Evolutionary conservation across 1,140 invertebrate genomes (phyloP).

Genomic region (Leptestheria dahalacensis): DNA sequence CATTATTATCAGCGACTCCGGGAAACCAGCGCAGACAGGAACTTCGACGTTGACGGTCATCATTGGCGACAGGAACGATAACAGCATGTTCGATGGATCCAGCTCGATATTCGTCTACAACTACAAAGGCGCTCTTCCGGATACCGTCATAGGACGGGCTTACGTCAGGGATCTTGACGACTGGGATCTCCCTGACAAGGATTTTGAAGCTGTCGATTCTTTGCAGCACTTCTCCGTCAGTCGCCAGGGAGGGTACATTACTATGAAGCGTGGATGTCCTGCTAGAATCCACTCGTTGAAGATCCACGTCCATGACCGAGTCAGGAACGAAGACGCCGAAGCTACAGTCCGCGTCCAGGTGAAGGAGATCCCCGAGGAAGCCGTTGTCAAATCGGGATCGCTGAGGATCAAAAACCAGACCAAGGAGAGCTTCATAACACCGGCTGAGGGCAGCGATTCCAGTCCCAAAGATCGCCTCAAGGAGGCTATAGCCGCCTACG

Average conservation of each 20-base stretch:
- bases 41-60: conserved; percentile 64
- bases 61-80: conserved; percentile 83
- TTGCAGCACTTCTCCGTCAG: conserved; percentile 40
- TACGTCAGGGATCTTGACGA: conserved; percentile 83
- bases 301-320: conserved; percentile 28
- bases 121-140: conserved; percentile 56
- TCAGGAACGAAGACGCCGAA: conserved; percentile 43
- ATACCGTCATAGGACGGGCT: conserved; percentile 69
- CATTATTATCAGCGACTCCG: conserved; percentile 71
- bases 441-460: conserved; percentile 23
- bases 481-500: conserved; percentile 46
- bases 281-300: conserved; percentile 43
- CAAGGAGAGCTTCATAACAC: conserved; percentile 65
- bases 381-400: conserved; percentile 75
- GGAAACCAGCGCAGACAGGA: conserved; percentile 48
- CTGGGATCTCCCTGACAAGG: conserved; percentile 82
- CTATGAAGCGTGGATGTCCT: conserved; percentile 49
- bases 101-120: conserved; percentile 85
- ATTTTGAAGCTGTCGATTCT: conserved; percentile 47
- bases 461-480: conserved; percentile 60
- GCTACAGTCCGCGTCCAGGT: conserved; percentile 70
- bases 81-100: conserved; percentile 58
- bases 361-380: conserved; percentile 71
- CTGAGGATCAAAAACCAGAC: conserved; percentile 63
- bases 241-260: conserved; percentile 66